A percentile compares a stretch with the other conserved stretches of the same genome.
These are phyloP conservation scores for Phengaris arion DNA, from an alignment of 2,888 invertebrate genomes.

Conservation along the genomic window DNA sequence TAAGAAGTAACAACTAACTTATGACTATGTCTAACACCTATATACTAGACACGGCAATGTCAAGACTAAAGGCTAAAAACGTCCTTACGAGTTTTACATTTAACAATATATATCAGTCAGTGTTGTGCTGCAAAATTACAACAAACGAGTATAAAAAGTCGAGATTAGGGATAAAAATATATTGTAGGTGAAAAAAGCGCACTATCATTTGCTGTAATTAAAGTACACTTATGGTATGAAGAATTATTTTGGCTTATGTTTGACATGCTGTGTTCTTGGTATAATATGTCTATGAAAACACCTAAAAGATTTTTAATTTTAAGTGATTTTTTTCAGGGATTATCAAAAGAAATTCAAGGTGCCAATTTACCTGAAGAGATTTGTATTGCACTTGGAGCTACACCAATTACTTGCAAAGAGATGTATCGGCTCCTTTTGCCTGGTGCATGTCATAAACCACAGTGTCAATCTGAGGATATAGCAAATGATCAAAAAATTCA, in stretches of 20 bases:
- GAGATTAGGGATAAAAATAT: too few relatives aligned
- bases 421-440: constrained; percentile 67
- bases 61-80: too few relatives aligned
- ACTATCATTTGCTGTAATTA: too few relatives aligned
- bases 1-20: constrained; percentile 38
- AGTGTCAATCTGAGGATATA: constrained; percentile 63
- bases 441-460: constrained; percentile 59
- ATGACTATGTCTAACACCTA: too few relatives aligned
- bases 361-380: constrained; percentile 65
- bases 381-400: constrained; percentile 64
- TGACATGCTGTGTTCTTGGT: background rate
- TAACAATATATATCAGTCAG: too few relatives aligned
- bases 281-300: background rate
- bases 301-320: background rate
- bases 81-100: too few relatives aligned
- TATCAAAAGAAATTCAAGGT: constrained; percentile 64
- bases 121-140: too few relatives aligned
- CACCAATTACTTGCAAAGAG: constrained; percentile 66
- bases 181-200: too few relatives aligned
- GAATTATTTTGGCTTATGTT: too few relatives aligned
- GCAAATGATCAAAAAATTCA: constrained; percentile 68
- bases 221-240: too few relatives aligned
- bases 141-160: too few relatives aligned
- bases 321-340: constrained; percentile 54
- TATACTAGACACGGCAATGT: too few relatives aligned